phyloP scores from a whole-genome alignment of 2,113 vertebrate genomes.

The Astur gentilis region DNA sequence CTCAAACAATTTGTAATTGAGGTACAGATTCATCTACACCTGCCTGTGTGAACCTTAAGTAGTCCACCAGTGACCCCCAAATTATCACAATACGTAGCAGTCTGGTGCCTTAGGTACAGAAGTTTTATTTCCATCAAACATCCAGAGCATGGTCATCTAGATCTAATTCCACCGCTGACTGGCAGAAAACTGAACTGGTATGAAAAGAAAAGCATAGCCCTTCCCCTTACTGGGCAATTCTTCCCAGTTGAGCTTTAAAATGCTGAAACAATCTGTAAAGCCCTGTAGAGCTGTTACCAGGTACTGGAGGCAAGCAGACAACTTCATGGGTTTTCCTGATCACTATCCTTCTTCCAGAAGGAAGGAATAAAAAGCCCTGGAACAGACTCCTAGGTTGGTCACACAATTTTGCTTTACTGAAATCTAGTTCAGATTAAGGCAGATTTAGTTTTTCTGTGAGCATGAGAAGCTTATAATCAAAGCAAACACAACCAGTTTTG shows the following conservation, averaged over 20 bases:
- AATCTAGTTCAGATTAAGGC: conserved; percentile 22
- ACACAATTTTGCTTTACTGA: not conserved
- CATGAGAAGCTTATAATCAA: conserved; percentile 13
- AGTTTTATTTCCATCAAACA: not conserved
- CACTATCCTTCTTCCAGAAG: not conserved
- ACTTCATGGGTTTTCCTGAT: not conserved
- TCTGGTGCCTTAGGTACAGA: not conserved
- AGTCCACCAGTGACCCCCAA: not conserved
- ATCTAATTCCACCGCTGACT: not conserved
- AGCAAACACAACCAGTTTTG: conserved; percentile 1
- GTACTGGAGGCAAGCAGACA: not conserved
- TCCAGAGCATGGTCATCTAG: not conserved
- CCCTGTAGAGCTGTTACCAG: not conserved
- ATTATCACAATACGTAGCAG: not conserved
- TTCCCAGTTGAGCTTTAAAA: not conserved
- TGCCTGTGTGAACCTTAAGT: not conserved
- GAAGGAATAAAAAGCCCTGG: not conserved
- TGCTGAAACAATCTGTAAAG: not conserved
- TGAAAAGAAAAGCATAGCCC: not conserved
- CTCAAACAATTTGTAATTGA: not conserved
- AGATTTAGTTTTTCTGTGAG: not conserved
- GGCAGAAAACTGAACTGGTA: not conserved
- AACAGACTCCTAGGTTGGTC: not conserved
- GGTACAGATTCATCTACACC: not conserved
- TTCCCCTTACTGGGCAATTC: not conserved